Base-by-base conservation (phyloP, 2,888 invertebrate species). In the Leucania comma region DNA sequence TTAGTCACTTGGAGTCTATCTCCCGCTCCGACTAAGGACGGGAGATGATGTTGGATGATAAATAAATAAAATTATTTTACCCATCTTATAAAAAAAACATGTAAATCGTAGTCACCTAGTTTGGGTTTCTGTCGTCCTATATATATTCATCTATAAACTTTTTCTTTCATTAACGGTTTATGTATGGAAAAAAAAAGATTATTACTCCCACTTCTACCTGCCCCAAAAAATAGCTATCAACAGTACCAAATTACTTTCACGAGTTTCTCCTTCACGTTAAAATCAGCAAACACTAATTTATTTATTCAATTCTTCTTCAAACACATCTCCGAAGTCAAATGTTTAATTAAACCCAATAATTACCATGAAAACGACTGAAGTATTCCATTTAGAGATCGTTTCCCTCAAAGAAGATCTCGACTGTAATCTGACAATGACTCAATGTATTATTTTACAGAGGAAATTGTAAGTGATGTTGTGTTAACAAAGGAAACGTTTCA, bases 301-400 rank as follows among this genome's bases (percentile, higher is more conserved):
- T 74, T 51, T 63, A 64, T 53, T 46, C 29, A 48, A 75, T 38
- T 80, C 32, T 54, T 58, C 14, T 35, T 24, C n/a, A 53, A 75
- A 75, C 35, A 74, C 65, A 80, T 48, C 9, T 17, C 32, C 58
- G 53, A 38, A 58, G 32, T 80, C 29, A 74, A 72, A 80, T 64
- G 57, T 69, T 77, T 61, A 67, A 81, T 76, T 64, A 75, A 75
- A 65, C 29, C 46, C 32, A 54, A 76, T 81, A 75, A 80, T 80
- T 75, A 68, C 51, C 12, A 10, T 53, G 46, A 70, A 70, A 70
- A 60, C 58, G 71, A 32, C 51, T 56, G 62, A 58, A 77, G 78
- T 26, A 53, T 32, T 48, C 22, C 48, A 50, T 38, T 60, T 20
- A n/a, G 17, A 63, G 71, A 81, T 77, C 82, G 59, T 60, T 63